Conservation (phyloP, 2,113 vertebrate genomes). For the Dendropsophus ebraccatus region DNA sequence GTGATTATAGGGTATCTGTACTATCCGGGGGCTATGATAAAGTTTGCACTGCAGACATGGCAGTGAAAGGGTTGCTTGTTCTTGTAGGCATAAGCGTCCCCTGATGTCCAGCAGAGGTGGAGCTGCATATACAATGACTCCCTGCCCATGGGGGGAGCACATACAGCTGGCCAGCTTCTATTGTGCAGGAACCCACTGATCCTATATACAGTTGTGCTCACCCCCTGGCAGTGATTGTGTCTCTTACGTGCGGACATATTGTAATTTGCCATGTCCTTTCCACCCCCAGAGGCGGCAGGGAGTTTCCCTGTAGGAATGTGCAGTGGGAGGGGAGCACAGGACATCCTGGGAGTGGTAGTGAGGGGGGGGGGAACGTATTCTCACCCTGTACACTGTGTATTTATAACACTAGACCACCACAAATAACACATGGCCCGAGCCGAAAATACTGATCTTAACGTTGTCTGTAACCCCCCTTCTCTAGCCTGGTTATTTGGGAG, state of each 20-base stretch:
- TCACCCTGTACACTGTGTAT: constrained; percentile 16
- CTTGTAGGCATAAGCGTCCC: neutral
- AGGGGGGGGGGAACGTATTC: neutral
- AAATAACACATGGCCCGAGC: neutral
- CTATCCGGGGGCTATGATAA: too few relatives aligned
- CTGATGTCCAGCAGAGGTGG: neutral
- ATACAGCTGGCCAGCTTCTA: too few relatives aligned
- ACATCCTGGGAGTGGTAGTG: constrained; percentile 48
- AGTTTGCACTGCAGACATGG: too few relatives aligned
- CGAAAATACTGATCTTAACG: neutral
- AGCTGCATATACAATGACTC: too few relatives aligned
- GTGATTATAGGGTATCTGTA: too few relatives aligned
- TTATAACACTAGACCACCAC: constrained; percentile 30
- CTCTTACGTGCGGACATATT: neutral
- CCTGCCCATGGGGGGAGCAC: too few relatives aligned
- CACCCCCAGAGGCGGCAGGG: constrained; percentile 34
- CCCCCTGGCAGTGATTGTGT: neutral
- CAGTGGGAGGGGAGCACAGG: constrained; percentile 33
- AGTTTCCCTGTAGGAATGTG: constrained; percentile 54
- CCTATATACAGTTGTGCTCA: neutral
- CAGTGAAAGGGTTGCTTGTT: neutral
- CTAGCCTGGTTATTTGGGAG: neutral
- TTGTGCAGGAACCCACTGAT: too few relatives aligned
- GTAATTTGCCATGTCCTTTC: neutral
- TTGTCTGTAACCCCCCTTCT: neutral